phyloP scores from a whole-genome alignment of 1,140 invertebrate genomes.

The Belonocnema kinseyi region DNA sequence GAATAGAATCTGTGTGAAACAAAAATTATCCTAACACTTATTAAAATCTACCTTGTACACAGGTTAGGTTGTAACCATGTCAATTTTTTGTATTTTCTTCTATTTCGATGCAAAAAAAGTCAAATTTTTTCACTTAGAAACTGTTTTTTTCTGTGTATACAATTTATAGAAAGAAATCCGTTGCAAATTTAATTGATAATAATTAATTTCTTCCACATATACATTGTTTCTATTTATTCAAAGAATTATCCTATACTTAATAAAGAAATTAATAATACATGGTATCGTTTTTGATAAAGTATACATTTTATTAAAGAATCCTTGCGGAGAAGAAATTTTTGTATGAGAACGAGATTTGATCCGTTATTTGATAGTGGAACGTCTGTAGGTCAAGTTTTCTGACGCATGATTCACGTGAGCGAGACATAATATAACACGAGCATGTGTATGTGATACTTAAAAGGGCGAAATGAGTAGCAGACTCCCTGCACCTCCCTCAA shows the following conservation, averaged over 20 bases:
- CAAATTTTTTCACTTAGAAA: no score
- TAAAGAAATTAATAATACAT: neutral
- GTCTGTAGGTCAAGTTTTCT: constrained; percentile 9
- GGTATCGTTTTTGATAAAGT: neutral
- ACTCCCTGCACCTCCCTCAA: constrained; percentile 50
- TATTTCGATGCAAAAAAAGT: no score
- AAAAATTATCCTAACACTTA: no score
- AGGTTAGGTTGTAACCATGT: no score
- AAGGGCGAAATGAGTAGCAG: constrained; percentile 50
- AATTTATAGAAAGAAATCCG: no score
- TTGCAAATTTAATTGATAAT: no score
- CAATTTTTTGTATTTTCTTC: no score
- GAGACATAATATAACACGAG: neutral
- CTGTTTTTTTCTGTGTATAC: no score
- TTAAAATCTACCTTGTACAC: no score
- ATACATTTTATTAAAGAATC: neutral
- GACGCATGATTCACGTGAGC: neutral
- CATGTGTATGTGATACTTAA: constrained; percentile 25
- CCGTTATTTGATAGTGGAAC: neutral
- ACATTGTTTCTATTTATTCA: neutral
- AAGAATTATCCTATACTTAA: neutral
- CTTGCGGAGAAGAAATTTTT: neutral
- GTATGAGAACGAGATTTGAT: constrained; percentile 6
- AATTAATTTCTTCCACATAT: no score
- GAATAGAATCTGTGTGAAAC: no score